phyloP scores from a whole-genome alignment of 2,888 invertebrate genomes.

The Germaria angustata region DNA sequence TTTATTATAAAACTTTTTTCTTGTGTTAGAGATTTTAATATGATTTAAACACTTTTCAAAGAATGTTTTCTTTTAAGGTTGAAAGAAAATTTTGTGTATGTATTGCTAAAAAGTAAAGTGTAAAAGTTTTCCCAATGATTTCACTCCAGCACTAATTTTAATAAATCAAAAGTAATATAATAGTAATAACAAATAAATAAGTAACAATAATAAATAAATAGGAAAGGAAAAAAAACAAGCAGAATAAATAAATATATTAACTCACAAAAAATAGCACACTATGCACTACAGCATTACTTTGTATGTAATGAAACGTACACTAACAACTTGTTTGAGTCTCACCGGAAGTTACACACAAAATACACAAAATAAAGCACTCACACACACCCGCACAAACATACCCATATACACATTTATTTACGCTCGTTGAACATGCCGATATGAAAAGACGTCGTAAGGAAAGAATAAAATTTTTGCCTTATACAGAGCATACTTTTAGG shows the following conservation, averaged over 20 bases:
- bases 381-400: constrained; percentile 12
- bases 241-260: background rate
- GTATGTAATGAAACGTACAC: constrained; percentile 51
- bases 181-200: background rate
- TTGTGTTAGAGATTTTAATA: background rate
- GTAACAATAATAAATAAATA: background rate
- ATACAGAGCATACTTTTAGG: constrained; percentile 55
- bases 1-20: constrained; percentile 25
- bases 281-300: constrained; percentile 41
- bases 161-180: background rate
- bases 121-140: background rate
- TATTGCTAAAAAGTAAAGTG: constrained; percentile 9
- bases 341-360: constrained; percentile 61
- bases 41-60: background rate
- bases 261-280: constrained; percentile 13
- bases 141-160: background rate
- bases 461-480: background rate
- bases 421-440: background rate
- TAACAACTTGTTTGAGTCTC: constrained; percentile 71
- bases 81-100: constrained; percentile 44
- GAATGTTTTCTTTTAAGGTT: background rate
- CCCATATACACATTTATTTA: background rate
- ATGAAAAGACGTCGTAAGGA: background rate
- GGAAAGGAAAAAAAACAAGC: background rate
- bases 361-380: constrained; percentile 50